Evolutionary conservation across 2,113 vertebrate genomes (phyloP).

Genomic region (Porphyrio hochstetteri): DNA sequence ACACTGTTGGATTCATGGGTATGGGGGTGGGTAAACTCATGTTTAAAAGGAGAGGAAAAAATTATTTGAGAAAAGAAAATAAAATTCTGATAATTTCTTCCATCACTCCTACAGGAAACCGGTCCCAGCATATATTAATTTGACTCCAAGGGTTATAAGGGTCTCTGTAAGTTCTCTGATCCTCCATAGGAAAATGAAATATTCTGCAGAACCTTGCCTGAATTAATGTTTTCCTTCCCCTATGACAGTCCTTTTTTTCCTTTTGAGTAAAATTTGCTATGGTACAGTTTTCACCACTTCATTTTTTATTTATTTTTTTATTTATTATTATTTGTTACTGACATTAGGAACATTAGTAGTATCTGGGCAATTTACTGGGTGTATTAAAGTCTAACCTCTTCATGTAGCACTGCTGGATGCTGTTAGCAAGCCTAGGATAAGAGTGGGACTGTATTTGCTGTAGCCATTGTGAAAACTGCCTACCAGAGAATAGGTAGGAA

Average conservation of each 20-base stretch:
- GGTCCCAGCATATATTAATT: background rate
- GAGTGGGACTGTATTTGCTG: background rate
- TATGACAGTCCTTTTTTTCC: background rate
- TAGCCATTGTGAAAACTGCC: background rate
- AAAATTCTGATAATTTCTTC: background rate
- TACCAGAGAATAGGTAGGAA: background rate
- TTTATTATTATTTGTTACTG: background rate
- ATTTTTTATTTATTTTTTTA: background rate
- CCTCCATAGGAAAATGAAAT: background rate
- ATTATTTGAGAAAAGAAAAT: background rate
- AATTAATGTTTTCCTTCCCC: background rate
- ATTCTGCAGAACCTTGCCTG: background rate
- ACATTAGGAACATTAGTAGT: background rate
- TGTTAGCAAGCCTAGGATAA: background rate
- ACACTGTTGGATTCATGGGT: background rate
- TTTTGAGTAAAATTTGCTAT: background rate
- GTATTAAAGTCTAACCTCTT: background rate
- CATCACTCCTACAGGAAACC: background rate
- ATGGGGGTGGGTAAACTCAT: background rate
- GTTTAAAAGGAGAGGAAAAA: background rate
- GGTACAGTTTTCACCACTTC: background rate
- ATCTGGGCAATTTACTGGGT: background rate
- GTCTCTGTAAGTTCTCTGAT: background rate
- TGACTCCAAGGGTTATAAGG: background rate
- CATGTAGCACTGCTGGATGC: background rate